A percentile compares a stretch with the other conserved stretches of the same genome.
Evolutionary conservation across 2,888 invertebrate genomes (phyloP).

Genomic region (Melitaea athalia): DNA sequence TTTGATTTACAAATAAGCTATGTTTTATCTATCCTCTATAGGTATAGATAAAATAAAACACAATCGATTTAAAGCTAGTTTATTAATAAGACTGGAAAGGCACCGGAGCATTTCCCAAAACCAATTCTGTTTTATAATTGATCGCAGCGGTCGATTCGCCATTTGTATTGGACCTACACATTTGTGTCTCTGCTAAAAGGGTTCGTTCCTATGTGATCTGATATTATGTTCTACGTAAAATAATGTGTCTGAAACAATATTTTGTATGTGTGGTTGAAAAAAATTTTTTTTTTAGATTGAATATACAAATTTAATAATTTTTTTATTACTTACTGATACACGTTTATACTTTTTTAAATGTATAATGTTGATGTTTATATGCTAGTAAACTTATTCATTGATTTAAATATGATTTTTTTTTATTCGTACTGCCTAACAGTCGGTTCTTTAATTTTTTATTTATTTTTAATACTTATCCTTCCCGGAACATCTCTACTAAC

Average conservation of each 20-base stretch:
- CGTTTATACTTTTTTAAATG: background rate
- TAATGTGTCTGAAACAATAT: background rate
- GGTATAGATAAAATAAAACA: background rate
- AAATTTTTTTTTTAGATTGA: background rate
- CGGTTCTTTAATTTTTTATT: too few relatives aligned
- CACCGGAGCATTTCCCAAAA: constrained; percentile 39
- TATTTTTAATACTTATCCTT: too few relatives aligned
- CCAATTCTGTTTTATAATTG: constrained; percentile 77
- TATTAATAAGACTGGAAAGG: constrained; percentile 4
- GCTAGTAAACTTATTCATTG: too few relatives aligned
- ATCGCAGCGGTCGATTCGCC: constrained; percentile 73
- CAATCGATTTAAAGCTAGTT: background rate
- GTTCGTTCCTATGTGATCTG: constrained; percentile 43
- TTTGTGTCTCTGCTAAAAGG: constrained; percentile 65
- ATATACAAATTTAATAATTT: too few relatives aligned
- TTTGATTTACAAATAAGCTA: too few relatives aligned
- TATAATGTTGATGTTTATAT: background rate
- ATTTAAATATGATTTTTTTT: too few relatives aligned
- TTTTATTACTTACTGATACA: too few relatives aligned
- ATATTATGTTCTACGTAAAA: background rate
- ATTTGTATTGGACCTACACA: constrained; percentile 77
- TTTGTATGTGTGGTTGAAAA: background rate
- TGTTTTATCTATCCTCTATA: too few relatives aligned
- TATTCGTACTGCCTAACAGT: too few relatives aligned
- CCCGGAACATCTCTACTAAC: too few relatives aligned